Evolutionary conservation across 1,140 invertebrate genomes (phyloP).

Genomic region (Bacillus rossius): DNA sequence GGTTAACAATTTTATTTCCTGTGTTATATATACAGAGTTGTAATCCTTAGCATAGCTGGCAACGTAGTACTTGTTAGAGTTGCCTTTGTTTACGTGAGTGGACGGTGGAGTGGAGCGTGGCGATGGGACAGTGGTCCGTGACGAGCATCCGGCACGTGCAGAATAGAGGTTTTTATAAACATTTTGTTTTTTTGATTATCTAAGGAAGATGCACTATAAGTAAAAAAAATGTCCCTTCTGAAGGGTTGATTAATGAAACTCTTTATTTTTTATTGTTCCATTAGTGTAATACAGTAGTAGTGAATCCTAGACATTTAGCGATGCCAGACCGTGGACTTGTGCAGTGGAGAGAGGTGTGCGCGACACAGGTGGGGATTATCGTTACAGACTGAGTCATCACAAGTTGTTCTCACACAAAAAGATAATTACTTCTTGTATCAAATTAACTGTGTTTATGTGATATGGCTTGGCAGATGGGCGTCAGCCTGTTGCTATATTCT

Average conservation of each 20-base stretch:
- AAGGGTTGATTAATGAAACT: conserved; percentile 15
- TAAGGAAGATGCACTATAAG: conserved; percentile 15
- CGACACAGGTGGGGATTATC: conserved; percentile 17
- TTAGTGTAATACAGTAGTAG: conserved; percentile 12
- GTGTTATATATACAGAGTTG: no score
- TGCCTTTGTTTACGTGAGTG: no score
- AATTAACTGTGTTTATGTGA: background rate
- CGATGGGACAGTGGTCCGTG: no score
- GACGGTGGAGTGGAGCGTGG: no score
- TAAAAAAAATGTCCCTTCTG: conserved; percentile 13
- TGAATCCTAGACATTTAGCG: background rate
- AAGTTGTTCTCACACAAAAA: conserved; percentile 9
- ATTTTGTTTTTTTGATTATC: conserved; percentile 16
- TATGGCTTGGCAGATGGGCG: conserved; percentile 14
- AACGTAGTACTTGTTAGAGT: no score
- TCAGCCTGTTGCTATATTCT: conserved; percentile 6
- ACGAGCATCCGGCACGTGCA: background rate
- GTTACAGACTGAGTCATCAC: conserved; percentile 21
- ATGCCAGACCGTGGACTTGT: no score
- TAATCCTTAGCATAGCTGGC: no score
- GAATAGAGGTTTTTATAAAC: conserved; percentile 22
- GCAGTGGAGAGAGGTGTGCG: conserved; percentile 13
- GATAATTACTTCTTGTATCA: background rate
- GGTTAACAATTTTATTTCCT: background rate
- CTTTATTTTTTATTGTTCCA: conserved; percentile 23